These are phyloP conservation scores for Chelon labrosus DNA, from an alignment of 2,797 vertebrate species.

Conservation along the genomic window DNA sequence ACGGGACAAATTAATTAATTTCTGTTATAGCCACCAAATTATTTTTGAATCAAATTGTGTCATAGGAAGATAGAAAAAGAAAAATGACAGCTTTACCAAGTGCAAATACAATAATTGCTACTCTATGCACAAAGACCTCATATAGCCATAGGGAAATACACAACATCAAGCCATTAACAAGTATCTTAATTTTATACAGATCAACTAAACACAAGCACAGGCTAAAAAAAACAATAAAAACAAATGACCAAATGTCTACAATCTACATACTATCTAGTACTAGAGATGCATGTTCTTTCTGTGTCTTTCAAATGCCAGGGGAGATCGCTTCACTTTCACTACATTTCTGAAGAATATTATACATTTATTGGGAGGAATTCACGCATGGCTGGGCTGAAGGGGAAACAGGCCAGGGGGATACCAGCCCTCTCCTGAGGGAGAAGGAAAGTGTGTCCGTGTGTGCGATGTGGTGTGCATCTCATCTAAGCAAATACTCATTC, in stretches of 20 bases:
- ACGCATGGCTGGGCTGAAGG: conserved; percentile 44
- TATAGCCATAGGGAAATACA: not conserved
- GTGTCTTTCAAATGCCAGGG: conserved; percentile 2
- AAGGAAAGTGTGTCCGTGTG: conserved; percentile 3
- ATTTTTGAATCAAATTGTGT: not conserved
- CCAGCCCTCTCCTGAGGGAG: not conserved
- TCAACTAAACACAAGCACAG: not conserved
- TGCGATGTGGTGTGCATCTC: conserved; percentile 10
- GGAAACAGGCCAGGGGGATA: conserved; percentile 9
- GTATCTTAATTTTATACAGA: not conserved
- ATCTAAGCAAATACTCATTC: conserved; percentile 19
- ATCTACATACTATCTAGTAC: not conserved
- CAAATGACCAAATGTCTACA: not conserved
- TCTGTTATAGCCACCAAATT: no score
- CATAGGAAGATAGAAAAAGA: no score
- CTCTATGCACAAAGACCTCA: not conserved
- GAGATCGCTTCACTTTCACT: conserved; percentile 17
- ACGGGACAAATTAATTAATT: no score
- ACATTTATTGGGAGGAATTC: conserved; percentile 30
- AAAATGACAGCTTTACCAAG: no score
- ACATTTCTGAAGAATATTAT: conserved; percentile 25
- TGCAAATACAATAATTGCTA: no score
- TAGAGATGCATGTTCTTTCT: not conserved
- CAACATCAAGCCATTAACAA: not conserved
- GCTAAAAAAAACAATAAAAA: not conserved